Percentiles rank a stretch among this genome's conserved stretches.
Evolutionary conservation across 2,113 vertebrate genomes (phyloP).

Genomic region (Syngnathus scovelli): DNA sequence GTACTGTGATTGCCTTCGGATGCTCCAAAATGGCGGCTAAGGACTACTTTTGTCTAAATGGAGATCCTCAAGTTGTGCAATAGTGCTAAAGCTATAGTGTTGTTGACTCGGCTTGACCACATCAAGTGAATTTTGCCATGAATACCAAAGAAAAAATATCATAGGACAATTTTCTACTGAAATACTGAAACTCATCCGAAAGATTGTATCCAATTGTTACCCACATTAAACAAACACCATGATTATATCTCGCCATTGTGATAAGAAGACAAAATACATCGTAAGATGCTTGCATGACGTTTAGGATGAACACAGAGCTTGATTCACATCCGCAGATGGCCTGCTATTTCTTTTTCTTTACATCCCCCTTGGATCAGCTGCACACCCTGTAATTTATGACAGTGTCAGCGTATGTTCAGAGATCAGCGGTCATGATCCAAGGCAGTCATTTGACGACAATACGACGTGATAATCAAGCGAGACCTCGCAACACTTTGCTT

Average conservation of each 20-base stretch:
- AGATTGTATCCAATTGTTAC: no score
- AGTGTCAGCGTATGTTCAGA: slow-evolving; percentile 40
- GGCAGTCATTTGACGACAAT: slow-evolving; percentile 68
- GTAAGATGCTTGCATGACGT: slow-evolving; percentile 12
- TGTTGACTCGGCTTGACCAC: no score
- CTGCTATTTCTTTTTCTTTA: slow-evolving; percentile 39
- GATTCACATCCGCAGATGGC: slow-evolving; percentile 37
- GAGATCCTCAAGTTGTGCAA: no score
- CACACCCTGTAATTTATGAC: slow-evolving; percentile 54
- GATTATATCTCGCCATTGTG: slow-evolving; percentile 19
- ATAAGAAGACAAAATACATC: slow-evolving; percentile 11
- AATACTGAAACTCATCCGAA: no score
- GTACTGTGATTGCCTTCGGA: no score
- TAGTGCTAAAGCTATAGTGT: no score
- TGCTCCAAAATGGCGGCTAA: no score
- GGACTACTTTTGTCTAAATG: no score
- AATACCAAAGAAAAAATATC: no score
- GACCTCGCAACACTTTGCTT: slow-evolving; percentile 37
- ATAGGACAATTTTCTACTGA: no score
- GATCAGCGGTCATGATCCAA: slow-evolving; percentile 60
- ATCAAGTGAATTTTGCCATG: no score
- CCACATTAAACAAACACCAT: not conserved
- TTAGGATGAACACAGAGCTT: slow-evolving; percentile 19
- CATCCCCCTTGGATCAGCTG: slow-evolving; percentile 14
- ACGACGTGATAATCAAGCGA: slow-evolving; percentile 59